Base-by-base conservation (phyloP, 2,888 invertebrate species). In the Callyntrura guangdongensis region DNA sequence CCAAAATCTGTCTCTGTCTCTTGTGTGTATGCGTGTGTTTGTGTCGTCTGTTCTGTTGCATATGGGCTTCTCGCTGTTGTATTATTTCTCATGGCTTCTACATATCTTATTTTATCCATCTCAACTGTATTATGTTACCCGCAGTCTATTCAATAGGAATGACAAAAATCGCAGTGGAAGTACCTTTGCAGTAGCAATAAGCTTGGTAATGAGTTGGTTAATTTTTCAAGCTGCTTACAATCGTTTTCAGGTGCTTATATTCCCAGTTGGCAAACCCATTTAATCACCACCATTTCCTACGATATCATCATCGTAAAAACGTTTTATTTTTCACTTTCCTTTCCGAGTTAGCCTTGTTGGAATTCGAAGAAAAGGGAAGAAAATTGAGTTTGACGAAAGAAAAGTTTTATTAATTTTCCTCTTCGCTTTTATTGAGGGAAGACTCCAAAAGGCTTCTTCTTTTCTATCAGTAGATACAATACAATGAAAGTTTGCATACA, bases 371-470 rank as follows among this genome's bases (percentile, higher is more conserved):
- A n/a, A 49, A 49, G 49, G n/a, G 2, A n/a, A 9, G 53, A 77
- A 56, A 56, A 77, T 27, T 22, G 9, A 49, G 53, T 77, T 77
- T 22, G 22, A 22, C 12, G 1, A 53, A 77, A 77, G 53, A 53
- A 53, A 77, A 77, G 53, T 77, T 77, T 53, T 25, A 25, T 56
- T 77, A 53, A n/a, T 74, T 6, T 49, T 77, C n/a, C 53, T 12
- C 25, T 22, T 11, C 25, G 14, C 77, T 53, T 25, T 77, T 53
- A 0, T 25, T 8, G 5, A 36, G 14, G 12, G n/a, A n/a, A n/a
- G n/a, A n/a, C 36, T 69, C 36, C 45, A 1, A 17, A 45, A 36
- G 45, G 69, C 12, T 12, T 49, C 20, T 74, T 49, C 74, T 11
- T 22, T 49, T 49, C 49, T 22, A 74, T 12, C 45, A 36, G n/a